Base-by-base conservation (phyloP, 2,888 invertebrate species). In the Junonia oenone region DNA sequence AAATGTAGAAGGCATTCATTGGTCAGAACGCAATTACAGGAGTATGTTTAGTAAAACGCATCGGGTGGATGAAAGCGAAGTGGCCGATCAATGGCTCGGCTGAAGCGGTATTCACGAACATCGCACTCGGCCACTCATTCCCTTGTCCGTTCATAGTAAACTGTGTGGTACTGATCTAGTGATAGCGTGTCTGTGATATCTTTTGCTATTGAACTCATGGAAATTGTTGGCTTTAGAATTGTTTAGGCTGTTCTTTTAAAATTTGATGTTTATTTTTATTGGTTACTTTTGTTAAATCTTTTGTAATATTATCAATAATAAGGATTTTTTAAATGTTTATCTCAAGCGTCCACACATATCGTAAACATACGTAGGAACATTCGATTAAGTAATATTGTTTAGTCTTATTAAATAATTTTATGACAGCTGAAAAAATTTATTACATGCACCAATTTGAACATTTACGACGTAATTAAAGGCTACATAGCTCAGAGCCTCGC, bases 381-480 rank as follows among this genome's bases (percentile, higher is more conserved):
- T n/a, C n/a, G n/a, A n/a, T n/a, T n/a, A n/a, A n/a, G n/a, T n/a
- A n/a, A n/a, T n/a, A n/a, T n/a, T n/a, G n/a, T n/a, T n/a, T n/a
- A n/a, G n/a, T n/a, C n/a, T n/a, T n/a, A n/a, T 27, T 27, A 1
- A 27, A 27, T 6, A 27, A 27, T 8, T 8, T 6, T 27, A 27
- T 1, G 2, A 6, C 27, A 8, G 2, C 8, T 29, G 11, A 17
- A 9, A 15, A 8, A 4, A 11, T 8, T 19, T n/a, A 22, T 43
- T 43, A 43, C 13, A n/a, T 8, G 19, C 17, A 15, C 26, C 15
- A 54, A 51, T 56, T 51, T 48, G 45, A 48, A 46, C 27, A 49
- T 48, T 55, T 54, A 49, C 38, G 54, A 48, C 38, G 38, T 40
- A 60, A 57, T 60, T 57, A 57, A 52, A 55, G 50, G 43, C 26